Conservation (phyloP, 2,113 vertebrate species). For the Salvelinus fontinalis region DNA sequence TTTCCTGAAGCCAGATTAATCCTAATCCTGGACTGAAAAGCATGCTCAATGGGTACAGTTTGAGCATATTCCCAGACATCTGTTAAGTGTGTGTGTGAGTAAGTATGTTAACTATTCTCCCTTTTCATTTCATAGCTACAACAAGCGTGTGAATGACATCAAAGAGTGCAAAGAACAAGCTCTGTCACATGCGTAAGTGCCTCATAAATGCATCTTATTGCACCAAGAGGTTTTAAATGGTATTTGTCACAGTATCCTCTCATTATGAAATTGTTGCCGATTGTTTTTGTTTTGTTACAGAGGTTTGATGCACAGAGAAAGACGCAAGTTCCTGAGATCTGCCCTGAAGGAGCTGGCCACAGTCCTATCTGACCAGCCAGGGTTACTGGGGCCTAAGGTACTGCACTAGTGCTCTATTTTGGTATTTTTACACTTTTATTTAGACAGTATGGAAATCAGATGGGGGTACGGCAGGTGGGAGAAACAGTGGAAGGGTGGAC, state of each 20-base stretch:
- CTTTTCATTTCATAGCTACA: constrained; percentile 81
- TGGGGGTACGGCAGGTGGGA: too few relatives aligned
- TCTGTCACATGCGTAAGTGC: constrained; percentile 93
- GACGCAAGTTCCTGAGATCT: constrained; percentile 96
- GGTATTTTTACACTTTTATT: background rate
- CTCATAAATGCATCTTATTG: constrained; percentile 13
- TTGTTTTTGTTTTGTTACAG: constrained; percentile 66
- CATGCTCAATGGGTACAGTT: too few relatives aligned
- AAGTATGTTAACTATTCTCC: background rate
- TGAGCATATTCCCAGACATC: too few relatives aligned
- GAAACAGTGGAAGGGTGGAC: too few relatives aligned
- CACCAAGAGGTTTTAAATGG: background rate
- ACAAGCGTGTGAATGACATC: constrained; percentile 98
- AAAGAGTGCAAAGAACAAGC: constrained; percentile 97
- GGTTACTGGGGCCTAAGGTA: constrained; percentile 97
- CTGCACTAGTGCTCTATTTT: background rate
- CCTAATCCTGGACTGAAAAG: too few relatives aligned
- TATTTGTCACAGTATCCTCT: background rate
- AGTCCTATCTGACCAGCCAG: constrained; percentile 94
- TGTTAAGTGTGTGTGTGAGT: too few relatives aligned
- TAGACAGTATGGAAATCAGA: too few relatives aligned
- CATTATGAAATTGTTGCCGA: background rate
- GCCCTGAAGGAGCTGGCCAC: constrained; percentile 96
- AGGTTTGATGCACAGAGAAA: constrained; percentile 94
- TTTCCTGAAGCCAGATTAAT: too few relatives aligned